Base-by-base conservation (phyloP, 2,888 invertebrate species). In the Orthosia gracilis region DNA sequence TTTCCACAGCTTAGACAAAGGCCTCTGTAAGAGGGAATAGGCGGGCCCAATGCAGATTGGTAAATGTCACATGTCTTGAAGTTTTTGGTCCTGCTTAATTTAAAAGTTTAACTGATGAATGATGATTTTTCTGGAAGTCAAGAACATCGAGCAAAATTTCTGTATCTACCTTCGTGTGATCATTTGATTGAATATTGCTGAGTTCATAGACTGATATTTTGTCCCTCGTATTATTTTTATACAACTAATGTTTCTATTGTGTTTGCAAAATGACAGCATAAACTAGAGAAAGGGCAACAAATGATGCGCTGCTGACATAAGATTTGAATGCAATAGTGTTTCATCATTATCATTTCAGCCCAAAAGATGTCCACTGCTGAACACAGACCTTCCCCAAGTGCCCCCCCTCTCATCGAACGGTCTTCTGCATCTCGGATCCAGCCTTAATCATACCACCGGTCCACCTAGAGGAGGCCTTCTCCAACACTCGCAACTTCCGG, bases 221-320 rank as follows among this genome's bases (percentile, higher is more conserved):
- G 47, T 47, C 31, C 70, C 71, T 62, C 67, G 26, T 80, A 66
- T 79, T 84, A 80, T 86, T 77, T 73, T 64, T 77, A 77, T 67
- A 76, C 76, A 79, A 61, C 61, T 76, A 78, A 82, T 83, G 88
- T 87, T 81, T 65, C 45, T 31, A 70, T 80, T 78, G 68, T 79
- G 80, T 87, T 84, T 85, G 73, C 76, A 71, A 84, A 80, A 82
- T 82, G n/a, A 55, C 23, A 40, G 26, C 57, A 61, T 64, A 59
- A 66, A 66, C 68, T 83, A 83, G 79, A 80, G 76, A 79, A 83
- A 80, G 11, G n/a, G 15, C 47, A 12, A 49, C n/a, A 58, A 61
- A 66, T 67, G 54, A 59, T 66, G 21, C 18, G 40, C 55, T 63
- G 57, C 67, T 75, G 72, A 72, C 67, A 54, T 71, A 67, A 70